A percentile compares a stretch with the other conserved stretches of the same genome.
phyloP scores from a whole-genome alignment of 2,113 vertebrate genomes.

The Synodontis membranacea region DNA sequence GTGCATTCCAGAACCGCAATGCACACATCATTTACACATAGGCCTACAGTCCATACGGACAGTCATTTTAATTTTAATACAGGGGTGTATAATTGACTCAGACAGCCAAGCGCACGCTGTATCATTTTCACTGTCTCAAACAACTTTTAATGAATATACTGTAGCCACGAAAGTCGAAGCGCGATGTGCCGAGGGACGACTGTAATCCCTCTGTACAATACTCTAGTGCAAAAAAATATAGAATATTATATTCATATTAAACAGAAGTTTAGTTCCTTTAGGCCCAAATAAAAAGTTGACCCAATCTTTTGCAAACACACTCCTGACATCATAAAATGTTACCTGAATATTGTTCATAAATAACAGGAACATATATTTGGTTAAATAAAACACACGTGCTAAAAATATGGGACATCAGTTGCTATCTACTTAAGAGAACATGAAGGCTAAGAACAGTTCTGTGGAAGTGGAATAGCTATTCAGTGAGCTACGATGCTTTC shows the following conservation, averaged over 20 bases:
- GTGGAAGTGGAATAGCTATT: slow-evolving; percentile 9
- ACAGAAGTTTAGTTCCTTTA: background rate
- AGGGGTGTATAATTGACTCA: too few species aligned
- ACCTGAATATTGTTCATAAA: background rate
- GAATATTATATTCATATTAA: background rate
- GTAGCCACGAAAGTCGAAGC: too few species aligned
- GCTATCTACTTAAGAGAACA: background rate
- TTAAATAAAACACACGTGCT: background rate
- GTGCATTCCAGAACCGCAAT: too few species aligned
- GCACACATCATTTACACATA: too few species aligned
- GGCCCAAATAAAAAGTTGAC: background rate
- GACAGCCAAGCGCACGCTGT: too few species aligned
- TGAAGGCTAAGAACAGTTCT: slow-evolving; percentile 14
- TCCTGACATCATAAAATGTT: background rate
- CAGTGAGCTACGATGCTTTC: background rate
- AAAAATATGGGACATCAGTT: background rate
- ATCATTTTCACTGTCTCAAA: too few species aligned
- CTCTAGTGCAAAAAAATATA: background rate
- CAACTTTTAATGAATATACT: too few species aligned
- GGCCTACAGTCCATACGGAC: too few species aligned
- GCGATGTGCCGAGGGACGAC: too few species aligned
- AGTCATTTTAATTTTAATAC: too few species aligned
- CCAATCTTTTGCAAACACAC: background rate
- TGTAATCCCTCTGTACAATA: background rate
- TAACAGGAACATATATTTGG: background rate